Evolutionary conservation across 2,888 invertebrate genomes (phyloP).

Genomic region (Ochropacha duplaris): DNA sequence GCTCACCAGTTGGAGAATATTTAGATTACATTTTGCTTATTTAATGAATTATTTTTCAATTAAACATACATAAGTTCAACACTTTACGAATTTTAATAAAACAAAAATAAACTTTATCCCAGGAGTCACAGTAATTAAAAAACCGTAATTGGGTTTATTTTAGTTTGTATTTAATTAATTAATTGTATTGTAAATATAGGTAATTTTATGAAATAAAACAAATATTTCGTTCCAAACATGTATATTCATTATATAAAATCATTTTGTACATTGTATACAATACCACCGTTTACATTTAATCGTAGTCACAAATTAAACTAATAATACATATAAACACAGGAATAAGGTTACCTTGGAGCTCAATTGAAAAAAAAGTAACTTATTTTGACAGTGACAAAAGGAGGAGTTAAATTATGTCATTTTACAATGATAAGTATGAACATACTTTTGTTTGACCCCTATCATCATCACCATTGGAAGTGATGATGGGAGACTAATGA

Average conservation of each 20-base stretch:
- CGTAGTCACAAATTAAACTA: background rate
- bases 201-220: slow-evolving; percentile 16
- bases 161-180: background rate
- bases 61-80: too few relatives aligned
- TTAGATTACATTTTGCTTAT: background rate
- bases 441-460: too few relatives aligned
- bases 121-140: too few relatives aligned
- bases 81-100: too few relatives aligned
- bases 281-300: slow-evolving; percentile 2
- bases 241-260: slow-evolving; percentile 16
- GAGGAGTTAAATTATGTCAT: too few relatives aligned
- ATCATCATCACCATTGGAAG: too few relatives aligned
- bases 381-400: background rate
- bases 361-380: background rate
- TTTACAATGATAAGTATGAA: too few relatives aligned
- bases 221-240: slow-evolving; percentile 13
- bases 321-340: background rate
- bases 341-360: background rate
- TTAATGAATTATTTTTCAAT: too few relatives aligned
- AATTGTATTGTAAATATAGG: background rate
- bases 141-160: too few relatives aligned
- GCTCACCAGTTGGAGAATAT: background rate
- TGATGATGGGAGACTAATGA: too few relatives aligned
- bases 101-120: too few relatives aligned
- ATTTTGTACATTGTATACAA: slow-evolving; percentile 38